Conservation (phyloP, 2,797 vertebrate species). For the Nothura maculosa region DNA sequence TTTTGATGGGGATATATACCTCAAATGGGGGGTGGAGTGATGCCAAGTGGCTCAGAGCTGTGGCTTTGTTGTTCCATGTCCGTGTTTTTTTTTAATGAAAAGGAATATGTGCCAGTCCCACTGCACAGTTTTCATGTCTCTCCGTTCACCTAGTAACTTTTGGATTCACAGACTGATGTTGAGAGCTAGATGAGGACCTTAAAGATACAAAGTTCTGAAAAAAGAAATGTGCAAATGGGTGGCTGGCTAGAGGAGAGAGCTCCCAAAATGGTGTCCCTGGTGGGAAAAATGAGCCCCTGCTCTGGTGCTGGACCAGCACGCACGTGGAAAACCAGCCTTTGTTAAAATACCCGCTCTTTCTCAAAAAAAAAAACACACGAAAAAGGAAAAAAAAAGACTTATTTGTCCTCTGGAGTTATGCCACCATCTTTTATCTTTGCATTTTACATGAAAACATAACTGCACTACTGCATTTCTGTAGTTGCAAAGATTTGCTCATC, state of each 20-base stretch:
- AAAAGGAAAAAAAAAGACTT: fast-evolving
- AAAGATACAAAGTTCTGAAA: neutral
- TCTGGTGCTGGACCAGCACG: fast-evolving
- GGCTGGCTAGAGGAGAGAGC: neutral
- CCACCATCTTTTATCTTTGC: neutral
- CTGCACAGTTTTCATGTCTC: fast-evolving
- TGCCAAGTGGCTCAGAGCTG: neutral
- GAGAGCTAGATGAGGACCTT: fast-evolving
- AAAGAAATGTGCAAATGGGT: neutral
- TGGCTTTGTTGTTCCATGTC: neutral
- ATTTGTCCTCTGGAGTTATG: neutral
- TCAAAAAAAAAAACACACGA: too few species aligned
- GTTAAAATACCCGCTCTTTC: fast-evolving
- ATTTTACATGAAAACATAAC: neutral
- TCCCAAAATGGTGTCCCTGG: fast-evolving
- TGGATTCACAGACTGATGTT: neutral
- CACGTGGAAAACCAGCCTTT: neutral
- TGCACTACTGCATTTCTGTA: neutral
- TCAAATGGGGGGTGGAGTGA: neutral
- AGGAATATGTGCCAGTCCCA: too few species aligned
- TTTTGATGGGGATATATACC: neutral
- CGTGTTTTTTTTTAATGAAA: neutral
- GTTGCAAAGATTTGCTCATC: neutral
- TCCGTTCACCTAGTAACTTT: neutral
- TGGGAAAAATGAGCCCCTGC: fast-evolving